Conservation (phyloP, 2,888 invertebrate genomes). For the Dorcus hopei region DNA sequence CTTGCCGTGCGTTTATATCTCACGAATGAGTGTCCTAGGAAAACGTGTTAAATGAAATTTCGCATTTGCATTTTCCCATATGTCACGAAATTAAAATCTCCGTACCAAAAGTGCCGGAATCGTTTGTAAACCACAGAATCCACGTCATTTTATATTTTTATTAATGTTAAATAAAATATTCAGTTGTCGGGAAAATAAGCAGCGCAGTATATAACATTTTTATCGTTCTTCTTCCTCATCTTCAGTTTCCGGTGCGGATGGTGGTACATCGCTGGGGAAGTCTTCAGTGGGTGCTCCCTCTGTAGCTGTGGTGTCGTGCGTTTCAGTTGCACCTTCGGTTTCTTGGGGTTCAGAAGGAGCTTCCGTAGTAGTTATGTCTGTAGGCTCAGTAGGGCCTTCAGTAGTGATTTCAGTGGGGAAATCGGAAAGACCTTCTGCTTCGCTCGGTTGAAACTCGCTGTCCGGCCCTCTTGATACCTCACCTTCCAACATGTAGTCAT, state of each 20-base stretch:
- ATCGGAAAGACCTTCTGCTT: conserved; percentile 1
- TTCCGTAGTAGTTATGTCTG: conserved; percentile 18
- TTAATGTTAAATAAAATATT: background rate
- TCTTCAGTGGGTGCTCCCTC: conserved; percentile 12
- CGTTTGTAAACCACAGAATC: background rate
- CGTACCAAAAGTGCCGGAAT: too few species aligned
- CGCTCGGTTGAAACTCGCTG: background rate
- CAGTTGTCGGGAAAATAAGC: background rate
- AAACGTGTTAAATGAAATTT: too few species aligned
- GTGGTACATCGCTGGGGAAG: background rate
- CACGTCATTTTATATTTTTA: background rate
- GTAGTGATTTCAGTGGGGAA: conserved; percentile 3
- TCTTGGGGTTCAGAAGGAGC: background rate
- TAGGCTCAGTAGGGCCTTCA: background rate
- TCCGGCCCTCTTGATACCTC: background rate
- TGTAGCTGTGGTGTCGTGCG: conserved; percentile 7
- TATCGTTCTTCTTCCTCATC: conserved; percentile 1
- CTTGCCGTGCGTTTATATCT: too few species aligned
- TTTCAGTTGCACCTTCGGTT: background rate
- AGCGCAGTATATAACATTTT: background rate
- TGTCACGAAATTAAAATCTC: too few species aligned
- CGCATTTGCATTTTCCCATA: too few species aligned
- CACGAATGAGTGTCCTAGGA: too few species aligned
- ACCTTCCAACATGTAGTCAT: background rate
- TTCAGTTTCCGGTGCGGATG: conserved; percentile 7